Conservation (phyloP, 2,113 vertebrate genomes). For the Solea solea region DNA sequence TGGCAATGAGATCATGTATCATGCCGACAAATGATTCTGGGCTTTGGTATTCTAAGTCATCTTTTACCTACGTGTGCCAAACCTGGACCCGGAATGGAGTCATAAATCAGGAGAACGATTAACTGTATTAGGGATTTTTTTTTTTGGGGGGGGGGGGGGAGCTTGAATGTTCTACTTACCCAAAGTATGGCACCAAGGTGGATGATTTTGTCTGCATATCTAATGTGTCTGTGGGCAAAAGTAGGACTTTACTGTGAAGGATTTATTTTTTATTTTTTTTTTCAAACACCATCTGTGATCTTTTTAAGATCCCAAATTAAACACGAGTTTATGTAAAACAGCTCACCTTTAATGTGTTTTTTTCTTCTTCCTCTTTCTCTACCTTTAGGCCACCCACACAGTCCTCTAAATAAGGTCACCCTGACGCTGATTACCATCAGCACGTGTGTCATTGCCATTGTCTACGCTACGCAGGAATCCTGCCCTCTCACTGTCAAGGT, state of each 20-base stretch:
- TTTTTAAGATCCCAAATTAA: slow-evolving; percentile 4
- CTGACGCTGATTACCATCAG: slow-evolving; percentile 95
- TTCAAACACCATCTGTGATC: not conserved
- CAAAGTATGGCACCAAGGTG: not conserved
- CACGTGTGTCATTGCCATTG: slow-evolving; percentile 94
- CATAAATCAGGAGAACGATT: slow-evolving; percentile 47
- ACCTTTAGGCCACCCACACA: slow-evolving; percentile 89
- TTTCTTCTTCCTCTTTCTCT: slow-evolving; percentile 40
- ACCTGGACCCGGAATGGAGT: slow-evolving; percentile 27
- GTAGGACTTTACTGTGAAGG: not conserved
- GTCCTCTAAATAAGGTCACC: slow-evolving; percentile 94
- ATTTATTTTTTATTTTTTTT: not conserved
- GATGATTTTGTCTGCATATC: slow-evolving; percentile 1
- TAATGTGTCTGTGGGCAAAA: not conserved
- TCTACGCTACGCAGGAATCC: slow-evolving; percentile 93
- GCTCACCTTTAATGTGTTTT: slow-evolving; percentile 13
- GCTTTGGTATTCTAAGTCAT: slow-evolving; percentile 29
- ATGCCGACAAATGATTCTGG: slow-evolving; percentile 31
- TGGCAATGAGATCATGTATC: slow-evolving; percentile 61
- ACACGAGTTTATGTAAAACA: slow-evolving; percentile 8
- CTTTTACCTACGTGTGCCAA: slow-evolving; percentile 24
- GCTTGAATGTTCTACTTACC: not conserved
- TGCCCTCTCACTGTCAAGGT: slow-evolving; percentile 97
- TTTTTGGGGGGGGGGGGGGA: not conserved
- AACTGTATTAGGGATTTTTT: slow-evolving; percentile 25